These are phyloP conservation scores for Ictalurus punctatus DNA, from an alignment of 2,113 vertebrate genomes.

Conservation along the genomic window DNA sequence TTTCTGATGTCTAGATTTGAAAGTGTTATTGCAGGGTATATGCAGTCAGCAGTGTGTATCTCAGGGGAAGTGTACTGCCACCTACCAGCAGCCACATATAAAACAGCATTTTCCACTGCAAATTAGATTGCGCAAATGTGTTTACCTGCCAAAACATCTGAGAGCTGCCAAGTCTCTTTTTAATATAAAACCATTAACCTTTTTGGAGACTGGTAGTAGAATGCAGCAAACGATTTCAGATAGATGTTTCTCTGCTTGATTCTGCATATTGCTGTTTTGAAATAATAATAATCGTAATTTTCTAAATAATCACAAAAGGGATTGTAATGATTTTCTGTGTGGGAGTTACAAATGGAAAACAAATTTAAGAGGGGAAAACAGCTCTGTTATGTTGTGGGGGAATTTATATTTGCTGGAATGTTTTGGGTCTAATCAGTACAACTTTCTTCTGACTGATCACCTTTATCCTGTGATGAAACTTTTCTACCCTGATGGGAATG, in stretches of 20 bases:
- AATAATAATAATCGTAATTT: background rate
- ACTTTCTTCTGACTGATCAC: background rate
- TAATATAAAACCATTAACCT: slow-evolving; percentile 63
- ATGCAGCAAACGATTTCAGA: slow-evolving; percentile 23
- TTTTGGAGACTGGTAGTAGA: slow-evolving; percentile 49
- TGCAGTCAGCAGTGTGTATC: slow-evolving; percentile 38
- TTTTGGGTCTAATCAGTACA: background rate
- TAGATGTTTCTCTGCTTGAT: slow-evolving; percentile 18
- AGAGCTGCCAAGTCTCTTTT: slow-evolving; percentile 54
- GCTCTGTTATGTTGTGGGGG: background rate
- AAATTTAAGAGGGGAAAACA: background rate
- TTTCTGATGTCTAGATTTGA: slow-evolving; percentile 34
- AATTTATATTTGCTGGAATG: background rate
- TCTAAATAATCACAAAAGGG: background rate
- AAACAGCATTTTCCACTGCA: slow-evolving; percentile 49
- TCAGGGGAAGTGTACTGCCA: slow-evolving; percentile 47
- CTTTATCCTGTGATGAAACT: background rate
- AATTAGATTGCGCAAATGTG: slow-evolving; percentile 58
- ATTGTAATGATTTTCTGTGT: background rate
- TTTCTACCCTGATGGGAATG: background rate
- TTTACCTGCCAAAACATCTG: slow-evolving; percentile 55
- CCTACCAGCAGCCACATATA: slow-evolving; percentile 49
- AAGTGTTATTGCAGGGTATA: slow-evolving; percentile 38
- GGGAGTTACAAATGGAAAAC: background rate
- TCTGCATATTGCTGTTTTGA: background rate